These are phyloP conservation scores for Netta rufina DNA, from an alignment of 2,797 vertebrate genomes.

Conservation along the genomic window DNA sequence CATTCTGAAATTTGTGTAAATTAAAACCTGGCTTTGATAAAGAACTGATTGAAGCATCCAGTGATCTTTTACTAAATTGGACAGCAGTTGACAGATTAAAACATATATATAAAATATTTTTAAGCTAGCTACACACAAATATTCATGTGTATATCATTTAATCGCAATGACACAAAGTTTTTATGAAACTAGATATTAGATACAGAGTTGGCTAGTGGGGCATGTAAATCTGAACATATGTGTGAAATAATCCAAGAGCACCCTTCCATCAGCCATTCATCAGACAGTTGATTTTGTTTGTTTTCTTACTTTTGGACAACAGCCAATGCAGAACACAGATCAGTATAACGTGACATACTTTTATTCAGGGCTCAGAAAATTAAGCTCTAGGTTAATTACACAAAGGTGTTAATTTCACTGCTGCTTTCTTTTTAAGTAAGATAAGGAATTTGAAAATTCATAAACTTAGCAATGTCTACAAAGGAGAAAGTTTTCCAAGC, in stretches of 20 bases:
- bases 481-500: constrained; percentile 34
- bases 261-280: neutral
- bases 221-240: neutral
- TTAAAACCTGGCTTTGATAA: neutral
- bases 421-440: constrained; percentile 16
- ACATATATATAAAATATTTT: neutral
- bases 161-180: neutral
- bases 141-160: neutral
- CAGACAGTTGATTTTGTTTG: neutral
- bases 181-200: neutral
- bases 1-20: neutral
- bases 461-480: neutral
- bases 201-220: neutral
- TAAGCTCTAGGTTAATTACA: neutral
- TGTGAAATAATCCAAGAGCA: neutral
- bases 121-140: neutral
- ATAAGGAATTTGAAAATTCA: neutral
- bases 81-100: neutral
- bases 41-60: neutral
- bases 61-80: neutral
- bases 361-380: neutral
- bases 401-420: constrained; percentile 13
- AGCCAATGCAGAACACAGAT: neutral
- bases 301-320: neutral
- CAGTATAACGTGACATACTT: neutral